Evolutionary conservation across 2,113 vertebrate genomes (phyloP).

Genomic region (Rissa tridactyla): DNA sequence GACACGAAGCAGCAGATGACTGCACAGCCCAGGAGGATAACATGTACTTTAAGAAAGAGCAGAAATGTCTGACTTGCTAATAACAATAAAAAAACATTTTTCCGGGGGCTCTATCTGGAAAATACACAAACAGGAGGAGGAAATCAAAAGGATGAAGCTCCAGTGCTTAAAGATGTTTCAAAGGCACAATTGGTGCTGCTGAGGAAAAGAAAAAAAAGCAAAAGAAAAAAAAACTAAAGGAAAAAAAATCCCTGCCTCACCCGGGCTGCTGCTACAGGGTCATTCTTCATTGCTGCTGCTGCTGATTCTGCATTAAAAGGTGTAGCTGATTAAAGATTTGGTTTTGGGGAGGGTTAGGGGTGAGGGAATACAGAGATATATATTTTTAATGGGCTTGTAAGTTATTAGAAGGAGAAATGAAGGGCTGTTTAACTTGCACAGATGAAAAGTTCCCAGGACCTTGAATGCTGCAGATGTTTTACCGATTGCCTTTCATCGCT

Average conservation of each 20-base stretch:
- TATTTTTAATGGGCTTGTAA: constrained; percentile 46
- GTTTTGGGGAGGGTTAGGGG: constrained; percentile 33
- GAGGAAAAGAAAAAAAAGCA: not conserved
- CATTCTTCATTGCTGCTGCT: constrained; percentile 60
- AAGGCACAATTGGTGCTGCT: not conserved
- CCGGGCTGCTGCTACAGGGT: not conserved
- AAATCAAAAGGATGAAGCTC: constrained; percentile 22
- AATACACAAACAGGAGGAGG: not conserved
- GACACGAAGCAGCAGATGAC: not conserved
- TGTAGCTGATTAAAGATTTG: constrained; percentile 64
- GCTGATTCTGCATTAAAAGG: constrained; percentile 65
- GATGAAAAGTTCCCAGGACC: not conserved
- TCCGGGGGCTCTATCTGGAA: not conserved
- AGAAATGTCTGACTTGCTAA: constrained; percentile 25
- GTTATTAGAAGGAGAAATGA: constrained; percentile 49
- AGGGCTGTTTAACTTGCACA: not conserved
- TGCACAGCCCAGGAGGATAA: not conserved
- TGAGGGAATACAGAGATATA: constrained; percentile 27
- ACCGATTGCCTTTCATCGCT: not conserved
- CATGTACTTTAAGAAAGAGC: not conserved
- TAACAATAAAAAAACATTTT: constrained; percentile 33
- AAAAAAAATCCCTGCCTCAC: not conserved
- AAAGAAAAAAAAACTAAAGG: not conserved
- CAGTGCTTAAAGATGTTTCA: constrained; percentile 33
- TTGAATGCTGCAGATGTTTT: not conserved